Base-by-base conservation (phyloP, 1,140 invertebrate genomes). In the Drosophila kikkawai region DNA sequence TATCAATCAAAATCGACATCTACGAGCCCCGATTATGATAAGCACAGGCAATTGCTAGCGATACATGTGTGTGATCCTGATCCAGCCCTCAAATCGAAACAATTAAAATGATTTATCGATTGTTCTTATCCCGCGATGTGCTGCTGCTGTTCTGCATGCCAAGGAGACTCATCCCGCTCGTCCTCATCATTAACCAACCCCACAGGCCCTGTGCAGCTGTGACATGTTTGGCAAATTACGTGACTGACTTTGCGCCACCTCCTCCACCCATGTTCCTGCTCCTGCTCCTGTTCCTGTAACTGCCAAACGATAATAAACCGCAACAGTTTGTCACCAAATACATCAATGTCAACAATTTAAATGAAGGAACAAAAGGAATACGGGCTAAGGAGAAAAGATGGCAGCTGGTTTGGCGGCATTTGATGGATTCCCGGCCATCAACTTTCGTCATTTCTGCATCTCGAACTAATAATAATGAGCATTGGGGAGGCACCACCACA, bases 321-420 rank as follows among this genome's bases (percentile, higher is more conserved):
- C 75, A 78, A 78, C 75, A 90, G 85, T 88, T 88, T 88, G 85
- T 88, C 85, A 88, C 85, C 85, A 88, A 83, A 88, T 88, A 85
- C 85, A 88, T 88, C 85, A 88, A 88, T 90, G 85, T 88, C 85
- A 90, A 41, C 48, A 73, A 57, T 71, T 73, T 73, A 73, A 73
- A 44, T 34, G 68, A 34, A 39, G 57, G 15, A 26, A 41, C 13
- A 42, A 22, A 55, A 11, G 48, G 13, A 29, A 50, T 19, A 41
- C 15, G 6, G n/a, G n/a, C 17, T 4, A 15, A 13, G 45, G 37
- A 32, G 5, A 36, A 44, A 36, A 44, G 57, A 41, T 47, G 70
- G 12, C 66, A 79, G 75, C 66, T 79, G 75, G 56, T 77, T 56
- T 66, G 50, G 41, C 39, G 65, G 41, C 60, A 58, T 79, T 79